Percentiles rank a stretch among this genome's conserved stretches.
Conservation (phyloP, 2,888 invertebrate species). For the Sphinx pinastri region DNA sequence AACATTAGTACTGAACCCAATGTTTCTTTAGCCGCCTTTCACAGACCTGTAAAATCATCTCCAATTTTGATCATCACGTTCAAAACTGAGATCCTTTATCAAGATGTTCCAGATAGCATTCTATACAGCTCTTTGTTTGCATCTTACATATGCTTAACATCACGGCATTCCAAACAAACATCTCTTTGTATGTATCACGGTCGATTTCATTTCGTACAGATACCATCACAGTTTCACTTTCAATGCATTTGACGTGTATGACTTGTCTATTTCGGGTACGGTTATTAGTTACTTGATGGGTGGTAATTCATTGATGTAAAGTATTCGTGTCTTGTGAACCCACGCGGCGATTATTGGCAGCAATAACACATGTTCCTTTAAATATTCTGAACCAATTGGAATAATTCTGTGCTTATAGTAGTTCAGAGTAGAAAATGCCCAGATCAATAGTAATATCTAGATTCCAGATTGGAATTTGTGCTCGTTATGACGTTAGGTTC, state of each 20-base stretch:
- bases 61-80: not conserved
- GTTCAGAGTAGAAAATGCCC: too few species aligned
- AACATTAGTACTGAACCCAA: not conserved
- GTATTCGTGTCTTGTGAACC: not conserved
- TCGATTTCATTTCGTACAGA: slow-evolving; percentile 48
- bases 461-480: too few species aligned
- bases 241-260: slow-evolving; percentile 29
- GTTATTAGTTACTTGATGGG: slow-evolving; percentile 8
- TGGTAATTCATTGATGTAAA: not conserved
- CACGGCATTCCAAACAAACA: slow-evolving; percentile 37
- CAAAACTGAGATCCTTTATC: slow-evolving; percentile 12
- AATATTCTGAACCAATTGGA: too few species aligned
- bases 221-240: slow-evolving; percentile 44
- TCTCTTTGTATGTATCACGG: slow-evolving; percentile 56
- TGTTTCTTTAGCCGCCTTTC: not conserved
- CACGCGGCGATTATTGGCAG: not conserved
- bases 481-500: too few species aligned
- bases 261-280: not conserved
- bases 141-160: slow-evolving; percentile 9
- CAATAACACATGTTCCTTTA: too few species aligned
- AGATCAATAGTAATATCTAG: too few species aligned
- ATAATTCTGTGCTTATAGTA: too few species aligned
- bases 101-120: not conserved
- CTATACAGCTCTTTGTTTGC: slow-evolving; percentile 33
- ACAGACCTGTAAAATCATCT: not conserved